Evolutionary conservation across 2,113 vertebrate genomes (phyloP).

Genomic region (Alethe diademata): DNA sequence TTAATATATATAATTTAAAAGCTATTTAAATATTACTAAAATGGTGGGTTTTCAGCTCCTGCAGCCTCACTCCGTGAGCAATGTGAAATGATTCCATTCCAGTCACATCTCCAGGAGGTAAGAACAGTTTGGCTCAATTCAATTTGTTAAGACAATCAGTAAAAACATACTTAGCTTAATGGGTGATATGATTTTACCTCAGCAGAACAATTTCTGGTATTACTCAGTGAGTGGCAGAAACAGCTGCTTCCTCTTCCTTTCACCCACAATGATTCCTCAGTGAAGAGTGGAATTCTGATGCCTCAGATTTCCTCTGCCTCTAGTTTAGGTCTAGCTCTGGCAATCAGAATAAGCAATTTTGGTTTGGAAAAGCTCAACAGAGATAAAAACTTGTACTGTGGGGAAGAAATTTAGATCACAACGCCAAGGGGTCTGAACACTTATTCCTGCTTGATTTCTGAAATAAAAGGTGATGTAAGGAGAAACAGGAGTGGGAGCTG

Average conservation of each 20-base stretch:
- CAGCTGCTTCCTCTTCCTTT: background rate
- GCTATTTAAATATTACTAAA: background rate
- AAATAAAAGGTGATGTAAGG: background rate
- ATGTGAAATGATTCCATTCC: background rate
- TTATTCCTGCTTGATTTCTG: background rate
- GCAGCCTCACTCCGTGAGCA: background rate
- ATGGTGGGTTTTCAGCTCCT: background rate
- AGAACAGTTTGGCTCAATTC: background rate
- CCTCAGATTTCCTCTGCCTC: background rate
- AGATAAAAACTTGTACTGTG: background rate
- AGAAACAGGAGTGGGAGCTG: background rate
- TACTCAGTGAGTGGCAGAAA: background rate
- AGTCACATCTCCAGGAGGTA: background rate
- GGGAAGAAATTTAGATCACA: background rate
- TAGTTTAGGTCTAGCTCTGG: background rate
- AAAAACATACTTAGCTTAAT: background rate
- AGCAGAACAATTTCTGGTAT: background rate
- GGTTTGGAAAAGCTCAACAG: background rate
- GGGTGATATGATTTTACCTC: background rate
- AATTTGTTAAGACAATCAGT: background rate
- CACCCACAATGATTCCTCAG: background rate
- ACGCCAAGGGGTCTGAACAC: background rate
- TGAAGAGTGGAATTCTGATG: background rate
- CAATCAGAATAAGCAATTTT: background rate
- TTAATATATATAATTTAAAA: background rate